Percentiles rank a stretch among this genome's conserved stretches.
Evolutionary conservation across 2,888 invertebrate species (phyloP).

Genomic region (Acleris laterana): DNA sequence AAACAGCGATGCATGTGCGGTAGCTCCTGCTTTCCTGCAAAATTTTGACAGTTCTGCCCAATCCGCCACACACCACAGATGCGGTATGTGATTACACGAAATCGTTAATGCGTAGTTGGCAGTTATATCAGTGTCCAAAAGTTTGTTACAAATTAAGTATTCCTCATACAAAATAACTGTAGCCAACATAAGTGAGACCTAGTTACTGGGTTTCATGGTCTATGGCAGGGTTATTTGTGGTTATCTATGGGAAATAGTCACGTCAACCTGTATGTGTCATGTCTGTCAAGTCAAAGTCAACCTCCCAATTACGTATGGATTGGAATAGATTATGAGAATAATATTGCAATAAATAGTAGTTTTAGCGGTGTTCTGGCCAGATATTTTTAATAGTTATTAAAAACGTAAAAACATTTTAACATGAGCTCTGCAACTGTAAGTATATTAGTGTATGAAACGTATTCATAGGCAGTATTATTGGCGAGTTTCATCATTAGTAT

Average conservation of each 20-base stretch:
- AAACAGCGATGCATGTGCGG: conserved; percentile 79
- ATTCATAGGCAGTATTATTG: conserved; percentile 7
- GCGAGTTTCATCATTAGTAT: conserved; percentile 9
- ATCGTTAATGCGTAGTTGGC: conserved; percentile 31
- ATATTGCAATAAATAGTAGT: conserved; percentile 9
- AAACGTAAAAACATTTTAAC: conserved; percentile 43
- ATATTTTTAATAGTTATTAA: neutral
- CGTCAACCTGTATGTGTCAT: conserved; percentile 14
- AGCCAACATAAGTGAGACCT: conserved; percentile 1
- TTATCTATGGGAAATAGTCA: conserved; percentile 9
- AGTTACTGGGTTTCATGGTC: neutral
- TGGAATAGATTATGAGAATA: conserved; percentile 18
- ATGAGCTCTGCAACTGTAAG: conserved; percentile 82
- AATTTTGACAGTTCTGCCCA: conserved; percentile 75
- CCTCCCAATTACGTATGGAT: conserved; percentile 1
- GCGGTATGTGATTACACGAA: conserved; percentile 25
- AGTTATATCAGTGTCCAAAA: neutral
- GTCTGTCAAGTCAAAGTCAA: conserved; percentile 6
- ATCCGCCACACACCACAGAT: conserved; percentile 32
- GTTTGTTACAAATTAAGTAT: neutral
- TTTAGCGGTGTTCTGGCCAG: conserved; percentile 6
- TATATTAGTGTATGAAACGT: conserved; percentile 38
- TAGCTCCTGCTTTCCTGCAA: conserved; percentile 66
- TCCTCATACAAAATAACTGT: neutral
- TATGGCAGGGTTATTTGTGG: neutral